Evolutionary conservation across 2,113 vertebrate species (phyloP).

Genomic region (Aspidoscelis tigris): DNA sequence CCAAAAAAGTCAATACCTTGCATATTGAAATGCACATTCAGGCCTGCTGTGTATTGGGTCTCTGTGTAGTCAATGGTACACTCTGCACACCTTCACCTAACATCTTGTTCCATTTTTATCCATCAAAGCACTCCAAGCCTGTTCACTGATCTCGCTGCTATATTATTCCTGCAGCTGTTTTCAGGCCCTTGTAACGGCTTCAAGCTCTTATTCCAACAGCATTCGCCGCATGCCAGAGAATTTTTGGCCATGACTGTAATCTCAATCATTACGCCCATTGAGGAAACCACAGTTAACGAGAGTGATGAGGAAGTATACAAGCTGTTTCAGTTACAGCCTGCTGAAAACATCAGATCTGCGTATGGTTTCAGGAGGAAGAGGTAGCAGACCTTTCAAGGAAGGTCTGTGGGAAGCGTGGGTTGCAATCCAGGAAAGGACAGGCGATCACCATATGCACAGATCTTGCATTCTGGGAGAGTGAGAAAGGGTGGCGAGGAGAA

Average conservation of each 20-base stretch:
- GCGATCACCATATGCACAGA: neutral
- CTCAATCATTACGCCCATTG: slow-evolving; percentile 58
- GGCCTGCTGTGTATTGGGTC: neutral
- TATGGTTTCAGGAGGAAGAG: neutral
- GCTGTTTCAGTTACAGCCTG: slow-evolving; percentile 46
- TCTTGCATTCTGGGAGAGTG: neutral
- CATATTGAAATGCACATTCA: neutral
- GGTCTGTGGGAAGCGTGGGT: neutral
- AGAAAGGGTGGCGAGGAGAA: neutral
- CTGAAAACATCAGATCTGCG: slow-evolving; percentile 37
- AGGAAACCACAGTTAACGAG: slow-evolving; percentile 62
- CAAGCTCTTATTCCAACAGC: slow-evolving; percentile 50
- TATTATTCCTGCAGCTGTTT: slow-evolving; percentile 36
- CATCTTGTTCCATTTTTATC: neutral
- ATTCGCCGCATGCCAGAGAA: slow-evolving; percentile 58
- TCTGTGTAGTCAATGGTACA: neutral
- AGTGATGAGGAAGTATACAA: slow-evolving; percentile 6
- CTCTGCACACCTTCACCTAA: neutral
- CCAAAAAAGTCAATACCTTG: neutral
- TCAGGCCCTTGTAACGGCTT: slow-evolving; percentile 23
- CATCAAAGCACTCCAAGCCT: neutral
- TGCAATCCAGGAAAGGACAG: neutral
- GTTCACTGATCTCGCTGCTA: neutral
- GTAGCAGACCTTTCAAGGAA: neutral
- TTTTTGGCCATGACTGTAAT: slow-evolving; percentile 50